A percentile compares a stretch with the other conserved stretches of the same genome.
These are phyloP conservation scores for Nasonia longicornis DNA, from an alignment of 1,140 invertebrate genomes.

Conservation along the genomic window DNA sequence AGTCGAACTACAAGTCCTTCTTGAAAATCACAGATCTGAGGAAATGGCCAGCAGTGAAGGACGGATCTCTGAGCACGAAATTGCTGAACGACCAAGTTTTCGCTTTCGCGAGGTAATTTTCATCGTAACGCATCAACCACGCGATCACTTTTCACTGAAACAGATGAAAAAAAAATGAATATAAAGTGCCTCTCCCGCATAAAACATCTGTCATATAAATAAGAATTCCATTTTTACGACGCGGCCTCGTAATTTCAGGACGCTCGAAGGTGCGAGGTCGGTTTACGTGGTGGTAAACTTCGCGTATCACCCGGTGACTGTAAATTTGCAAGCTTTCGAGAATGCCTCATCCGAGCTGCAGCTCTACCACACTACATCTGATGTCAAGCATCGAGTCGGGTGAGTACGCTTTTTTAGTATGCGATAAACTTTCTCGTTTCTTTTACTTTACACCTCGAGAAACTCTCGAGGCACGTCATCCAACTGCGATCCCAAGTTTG, in stretches of 20 bases:
- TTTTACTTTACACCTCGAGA: no score
- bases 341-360: constrained; percentile 45
- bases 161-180: no score
- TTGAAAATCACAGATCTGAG: constrained; percentile 65
- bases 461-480: no score
- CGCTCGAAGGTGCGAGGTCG: constrained; percentile 20
- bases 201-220: neutral
- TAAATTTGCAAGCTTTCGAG: constrained; percentile 62
- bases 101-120: constrained; percentile 63
- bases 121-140: neutral
- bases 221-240: neutral
- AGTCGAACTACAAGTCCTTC: constrained; percentile 69
- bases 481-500: no score
- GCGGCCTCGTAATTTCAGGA: constrained; percentile 44
- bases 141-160: neutral
- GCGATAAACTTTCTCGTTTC: no score
- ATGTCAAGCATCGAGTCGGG: neutral
- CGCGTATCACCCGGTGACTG: constrained; percentile 54
- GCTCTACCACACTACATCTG: constrained; percentile 46
- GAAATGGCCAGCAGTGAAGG: constrained; percentile 59
- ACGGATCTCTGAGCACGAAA: constrained; percentile 60
- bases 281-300: constrained; percentile 69
- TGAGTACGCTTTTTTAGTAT: constrained; percentile 22
- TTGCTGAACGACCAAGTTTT: constrained; percentile 64
- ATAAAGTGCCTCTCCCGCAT: no score